These are phyloP conservation scores for Leptodactylus fuscus DNA, from an alignment of 2,113 vertebrate genomes.

Conservation along the genomic window DNA sequence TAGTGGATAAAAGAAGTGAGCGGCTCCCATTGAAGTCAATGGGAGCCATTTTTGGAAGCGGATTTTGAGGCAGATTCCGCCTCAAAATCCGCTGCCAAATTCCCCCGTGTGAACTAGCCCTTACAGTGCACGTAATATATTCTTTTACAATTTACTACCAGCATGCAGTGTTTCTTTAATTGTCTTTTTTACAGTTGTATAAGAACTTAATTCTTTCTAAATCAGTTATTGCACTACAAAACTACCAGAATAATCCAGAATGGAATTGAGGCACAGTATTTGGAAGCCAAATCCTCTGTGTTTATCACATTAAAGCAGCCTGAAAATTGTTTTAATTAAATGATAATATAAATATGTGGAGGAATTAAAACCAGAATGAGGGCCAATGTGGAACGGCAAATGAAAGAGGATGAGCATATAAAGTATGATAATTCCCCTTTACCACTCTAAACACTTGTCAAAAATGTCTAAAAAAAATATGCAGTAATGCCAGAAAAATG, in stretches of 20 bases:
- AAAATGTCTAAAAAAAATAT: conserved; percentile 11
- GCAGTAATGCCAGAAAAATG: conserved; percentile 14
- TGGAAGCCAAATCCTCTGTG: conserved; percentile 32
- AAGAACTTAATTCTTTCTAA: background rate
- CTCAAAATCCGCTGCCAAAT: too few species aligned
- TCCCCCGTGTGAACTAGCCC: too few species aligned
- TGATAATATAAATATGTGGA: conserved; percentile 26
- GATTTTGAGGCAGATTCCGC: too few species aligned
- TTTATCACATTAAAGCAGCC: conserved; percentile 54
- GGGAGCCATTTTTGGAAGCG: too few species aligned
- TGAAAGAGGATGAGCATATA: conserved; percentile 33
- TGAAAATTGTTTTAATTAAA: conserved; percentile 41
- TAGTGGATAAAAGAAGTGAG: too few species aligned
- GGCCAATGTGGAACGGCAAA: conserved; percentile 21
- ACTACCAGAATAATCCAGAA: background rate
- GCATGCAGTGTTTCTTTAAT: too few species aligned
- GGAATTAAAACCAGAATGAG: conserved; percentile 46
- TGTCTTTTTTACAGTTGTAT: too few species aligned
- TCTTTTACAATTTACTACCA: too few species aligned
- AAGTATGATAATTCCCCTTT: conserved; percentile 32
- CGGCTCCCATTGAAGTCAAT: too few species aligned
- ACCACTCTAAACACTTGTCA: conserved; percentile 21
- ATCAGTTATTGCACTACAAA: background rate
- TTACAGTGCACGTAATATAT: too few species aligned
- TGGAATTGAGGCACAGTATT: conserved; percentile 5